Evolutionary conservation across 2,797 vertebrate species (phyloP).

Genomic region (Lagocephalus sceleratus): DNA sequence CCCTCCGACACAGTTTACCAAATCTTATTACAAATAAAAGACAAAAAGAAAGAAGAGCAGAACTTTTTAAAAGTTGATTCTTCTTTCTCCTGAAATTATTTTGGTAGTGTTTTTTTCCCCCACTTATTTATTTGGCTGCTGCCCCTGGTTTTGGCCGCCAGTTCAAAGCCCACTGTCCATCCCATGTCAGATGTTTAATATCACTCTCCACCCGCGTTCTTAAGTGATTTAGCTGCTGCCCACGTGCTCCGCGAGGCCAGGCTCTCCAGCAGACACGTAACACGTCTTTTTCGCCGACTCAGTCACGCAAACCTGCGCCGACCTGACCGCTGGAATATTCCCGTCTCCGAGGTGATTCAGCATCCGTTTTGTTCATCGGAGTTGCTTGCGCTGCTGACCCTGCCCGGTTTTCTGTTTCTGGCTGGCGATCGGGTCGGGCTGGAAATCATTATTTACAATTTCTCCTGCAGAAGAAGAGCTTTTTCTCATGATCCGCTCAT

Average conservation of each 20-base stretch:
- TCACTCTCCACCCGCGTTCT: conserved; percentile 60
- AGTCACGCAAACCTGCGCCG: conserved; percentile 34
- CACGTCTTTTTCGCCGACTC: conserved; percentile 32
- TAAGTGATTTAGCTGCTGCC: conserved; percentile 68
- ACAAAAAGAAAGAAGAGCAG: not conserved
- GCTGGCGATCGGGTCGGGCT: not conserved
- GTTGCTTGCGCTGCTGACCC: not conserved
- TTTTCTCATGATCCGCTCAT: conserved; percentile 8
- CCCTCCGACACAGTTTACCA: not conserved
- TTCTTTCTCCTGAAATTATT: not conserved
- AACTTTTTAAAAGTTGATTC: not conserved
- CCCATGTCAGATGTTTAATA: conserved; percentile 61
- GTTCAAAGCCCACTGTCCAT: conserved; percentile 58
- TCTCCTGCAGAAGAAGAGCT: not conserved
- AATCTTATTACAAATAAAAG: conserved; percentile 5
- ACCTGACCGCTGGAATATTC: conserved; percentile 14
- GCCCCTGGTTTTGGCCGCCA: conserved; percentile 49
- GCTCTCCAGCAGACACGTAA: conserved; percentile 37
- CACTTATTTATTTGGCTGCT: conserved; percentile 12
- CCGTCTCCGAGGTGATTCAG: conserved; percentile 2
- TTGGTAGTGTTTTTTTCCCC: not conserved
- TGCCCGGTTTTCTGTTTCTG: not conserved
- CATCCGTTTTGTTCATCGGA: conserved; percentile 4
- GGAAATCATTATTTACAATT: not conserved
- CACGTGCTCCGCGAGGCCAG: conserved; percentile 25